Conservation (phyloP, 2,113 vertebrate genomes). For the Planiliza haematocheilus region DNA sequence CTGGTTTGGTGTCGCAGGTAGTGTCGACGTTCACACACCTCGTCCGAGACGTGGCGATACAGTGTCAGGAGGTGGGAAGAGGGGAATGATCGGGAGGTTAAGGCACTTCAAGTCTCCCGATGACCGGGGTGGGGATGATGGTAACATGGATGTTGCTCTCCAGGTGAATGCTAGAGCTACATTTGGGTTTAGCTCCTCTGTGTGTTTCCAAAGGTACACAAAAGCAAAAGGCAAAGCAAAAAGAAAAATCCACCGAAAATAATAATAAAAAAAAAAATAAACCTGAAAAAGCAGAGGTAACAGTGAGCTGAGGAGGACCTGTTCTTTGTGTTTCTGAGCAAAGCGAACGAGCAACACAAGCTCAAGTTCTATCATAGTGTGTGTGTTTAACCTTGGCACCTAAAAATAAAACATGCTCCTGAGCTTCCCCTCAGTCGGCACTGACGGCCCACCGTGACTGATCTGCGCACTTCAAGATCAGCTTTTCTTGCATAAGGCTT, state of each 20-base stretch:
- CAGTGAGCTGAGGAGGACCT: constrained; percentile 49
- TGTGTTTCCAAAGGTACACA: constrained; percentile 60
- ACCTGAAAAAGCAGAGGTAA: constrained; percentile 76
- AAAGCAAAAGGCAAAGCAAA: constrained; percentile 47
- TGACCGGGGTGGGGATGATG: constrained; percentile 60
- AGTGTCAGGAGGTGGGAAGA: constrained; percentile 6
- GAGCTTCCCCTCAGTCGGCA: constrained; percentile 66
- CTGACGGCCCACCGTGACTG: constrained; percentile 55
- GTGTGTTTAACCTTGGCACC: constrained; percentile 74
- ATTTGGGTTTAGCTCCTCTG: constrained; percentile 60
- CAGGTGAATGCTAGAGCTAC: constrained; percentile 61
- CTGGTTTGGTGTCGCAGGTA: constrained; percentile 35
- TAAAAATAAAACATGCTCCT: constrained; percentile 74
- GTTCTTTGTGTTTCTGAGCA: constrained; percentile 40
- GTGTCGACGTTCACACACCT: not conserved
- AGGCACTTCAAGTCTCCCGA: constrained; percentile 91
- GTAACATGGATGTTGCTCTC: constrained; percentile 63
- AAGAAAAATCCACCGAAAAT: constrained; percentile 33
- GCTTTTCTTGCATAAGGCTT: constrained; percentile 75
- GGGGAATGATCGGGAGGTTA: constrained; percentile 75
- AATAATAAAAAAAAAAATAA: constrained; percentile 43
- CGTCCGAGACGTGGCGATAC: constrained; percentile 19
- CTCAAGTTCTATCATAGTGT: constrained; percentile 42
- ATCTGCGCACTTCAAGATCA: constrained; percentile 54
- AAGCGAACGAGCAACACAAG: constrained; percentile 38